Base-by-base conservation (phyloP, 2,113 vertebrate species). In the Eonycteris spelaea region DNA sequence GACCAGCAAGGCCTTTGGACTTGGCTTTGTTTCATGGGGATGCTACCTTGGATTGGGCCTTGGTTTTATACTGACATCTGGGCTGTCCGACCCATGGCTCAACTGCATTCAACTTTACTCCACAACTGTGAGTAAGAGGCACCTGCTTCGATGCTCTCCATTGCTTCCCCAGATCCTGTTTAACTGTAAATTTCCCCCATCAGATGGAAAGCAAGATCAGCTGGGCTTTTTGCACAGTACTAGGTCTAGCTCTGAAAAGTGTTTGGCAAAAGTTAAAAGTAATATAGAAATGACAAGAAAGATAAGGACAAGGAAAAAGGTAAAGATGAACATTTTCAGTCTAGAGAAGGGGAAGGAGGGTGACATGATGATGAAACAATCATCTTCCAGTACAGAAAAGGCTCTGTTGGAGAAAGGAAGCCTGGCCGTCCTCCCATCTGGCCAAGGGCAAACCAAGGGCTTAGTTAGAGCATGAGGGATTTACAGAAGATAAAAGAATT, bases 371-470 rank as follows among this genome's bases (percentile, higher is more conserved):
- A 93, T 77, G 59, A 84, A 70, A 43, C 82, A 68, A 88, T 79
- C 11, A 2, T 92, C 57, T 82, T 83, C 55, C 28, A 77, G 84
- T 83, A 92, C 79, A 95, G 74, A 79, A 83, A 95, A 28, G 63
- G 16, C 70, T 96, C 89, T 92, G 77, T 38, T 92, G 79, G 63
- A 88, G 75, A 97, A 22, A 93, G 71, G 70, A 73, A 92, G 40
- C 14, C 35, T 87, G 63, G 74, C 59, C 95, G 74, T 63, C 55
- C 96, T 93, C 93, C 90, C 94, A 90, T 86, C 90, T 1, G 2
- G 75, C 70, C 70, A 95, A 96, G 90, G 90, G 61, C 89, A 93
- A 65, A 97, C 83, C 95, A 84, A 91, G 96, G 89, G 93, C 93
- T 97, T 96, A 89, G 79, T 83, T 92, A 77, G 71, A 95, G 75